phyloP scores from a whole-genome alignment of 2,113 vertebrate species.

The Caracal caracal region DNA sequence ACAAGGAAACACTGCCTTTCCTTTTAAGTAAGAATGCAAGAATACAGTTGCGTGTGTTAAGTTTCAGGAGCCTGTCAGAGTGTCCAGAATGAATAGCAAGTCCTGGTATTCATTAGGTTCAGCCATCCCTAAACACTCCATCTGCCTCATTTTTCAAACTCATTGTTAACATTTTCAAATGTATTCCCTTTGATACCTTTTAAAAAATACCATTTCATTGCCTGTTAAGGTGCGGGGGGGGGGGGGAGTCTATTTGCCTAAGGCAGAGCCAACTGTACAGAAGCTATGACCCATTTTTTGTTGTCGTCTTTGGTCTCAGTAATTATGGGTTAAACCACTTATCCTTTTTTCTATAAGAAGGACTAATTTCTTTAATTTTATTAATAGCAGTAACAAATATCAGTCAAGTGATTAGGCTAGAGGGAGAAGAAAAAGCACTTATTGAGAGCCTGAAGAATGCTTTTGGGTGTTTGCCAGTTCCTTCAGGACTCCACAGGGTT shows the following conservation, averaged over 20 bases:
- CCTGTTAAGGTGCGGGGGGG: not conserved
- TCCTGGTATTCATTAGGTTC: not conserved
- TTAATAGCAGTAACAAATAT: not conserved
- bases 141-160: not conserved
- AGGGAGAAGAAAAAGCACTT: not conserved
- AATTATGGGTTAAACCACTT: not conserved
- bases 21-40: not conserved
- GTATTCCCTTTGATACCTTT: not conserved
- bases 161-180: not conserved
- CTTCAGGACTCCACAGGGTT: not conserved
- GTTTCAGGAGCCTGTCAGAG: not conserved
- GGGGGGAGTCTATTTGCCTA: not conserved
- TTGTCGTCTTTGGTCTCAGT: not conserved
- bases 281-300: not conserved
- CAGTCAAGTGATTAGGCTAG: not conserved
- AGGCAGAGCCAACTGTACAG: not conserved
- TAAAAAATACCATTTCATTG: not conserved
- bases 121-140: not conserved
- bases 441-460: not conserved
- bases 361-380: constrained; percentile 30
- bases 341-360: not conserved
- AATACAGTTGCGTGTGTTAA: not conserved
- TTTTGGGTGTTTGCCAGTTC: not conserved
- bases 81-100: not conserved
- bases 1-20: not conserved